These are phyloP conservation scores for Forbesichthys papilliferus DNA, from an alignment of 2,113 vertebrate genomes.

Conservation along the genomic window DNA sequence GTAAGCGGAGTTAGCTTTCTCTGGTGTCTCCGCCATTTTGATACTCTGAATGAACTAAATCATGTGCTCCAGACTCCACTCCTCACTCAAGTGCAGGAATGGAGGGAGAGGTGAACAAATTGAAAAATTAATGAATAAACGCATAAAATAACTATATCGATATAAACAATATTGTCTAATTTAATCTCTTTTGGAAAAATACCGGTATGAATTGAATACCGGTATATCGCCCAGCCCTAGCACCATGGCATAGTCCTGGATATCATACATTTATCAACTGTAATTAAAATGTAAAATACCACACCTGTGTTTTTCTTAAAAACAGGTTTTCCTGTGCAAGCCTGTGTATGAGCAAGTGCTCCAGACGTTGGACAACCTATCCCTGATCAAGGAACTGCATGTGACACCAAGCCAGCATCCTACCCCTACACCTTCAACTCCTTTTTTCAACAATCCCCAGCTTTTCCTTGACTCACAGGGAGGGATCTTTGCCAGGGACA, in stretches of 20 bases:
- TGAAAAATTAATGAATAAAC: too few relatives aligned
- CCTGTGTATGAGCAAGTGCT: slow-evolving; percentile 95
- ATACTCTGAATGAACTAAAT: too few relatives aligned
- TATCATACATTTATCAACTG: background rate
- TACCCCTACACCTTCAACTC: slow-evolving; percentile 77
- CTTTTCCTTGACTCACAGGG: slow-evolving; percentile 77
- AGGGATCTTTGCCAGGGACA: slow-evolving; percentile 86
- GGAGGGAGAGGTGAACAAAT: too few relatives aligned
- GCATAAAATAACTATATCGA: too few relatives aligned
- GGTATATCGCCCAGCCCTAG: too few relatives aligned
- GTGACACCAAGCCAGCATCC: slow-evolving; percentile 68
- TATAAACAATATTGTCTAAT: too few relatives aligned
- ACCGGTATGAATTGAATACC: too few relatives aligned
- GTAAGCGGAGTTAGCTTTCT: too few relatives aligned
- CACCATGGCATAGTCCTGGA: background rate
- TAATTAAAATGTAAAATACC: background rate
- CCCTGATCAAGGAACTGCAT: slow-evolving; percentile 84
- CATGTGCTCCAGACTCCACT: too few relatives aligned
- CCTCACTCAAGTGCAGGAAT: too few relatives aligned
- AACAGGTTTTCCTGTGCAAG: slow-evolving; percentile 93
- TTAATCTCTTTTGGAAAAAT: too few relatives aligned
- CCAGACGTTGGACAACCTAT: slow-evolving; percentile 93
- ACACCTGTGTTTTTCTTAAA: slow-evolving; percentile 11
- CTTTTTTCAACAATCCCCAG: slow-evolving; percentile 77
- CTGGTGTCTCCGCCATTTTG: too few relatives aligned